Evolutionary conservation across 2,888 invertebrate genomes (phyloP), one percentile per base, ranked within the genome.

Genomic region (Eremobia ochroleuca): DNA sequence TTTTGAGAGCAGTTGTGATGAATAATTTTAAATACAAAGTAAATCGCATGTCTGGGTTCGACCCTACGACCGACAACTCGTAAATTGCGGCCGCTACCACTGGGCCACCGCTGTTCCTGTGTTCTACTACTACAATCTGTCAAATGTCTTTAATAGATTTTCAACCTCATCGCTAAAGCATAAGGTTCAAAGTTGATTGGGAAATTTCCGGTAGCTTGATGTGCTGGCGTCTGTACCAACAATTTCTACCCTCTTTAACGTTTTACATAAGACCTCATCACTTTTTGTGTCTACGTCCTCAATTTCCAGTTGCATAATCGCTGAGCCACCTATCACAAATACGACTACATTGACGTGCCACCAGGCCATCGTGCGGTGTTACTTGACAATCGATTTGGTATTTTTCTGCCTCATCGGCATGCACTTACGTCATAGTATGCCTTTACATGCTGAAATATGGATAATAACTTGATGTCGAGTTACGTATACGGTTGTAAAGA

Each of bases 341-440:
- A 62, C n/a, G n/a, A n/a, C n/a, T n/a, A n/a, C 58, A 66, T 18
- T 85, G 37, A 71, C 85, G 72, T 86, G 76, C 52, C 21, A 75
- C 61, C 43, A 31, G 13, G 18, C 65, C 61, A 83, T 76, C 76
- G 34, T 73, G 37, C n/a, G 73, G 67, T 64, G 68, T 73, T 78
- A 70, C 67, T 67, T 77, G 77, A 67, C 77, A 80, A 82, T 87
- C 76, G 78, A 82, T 81, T 74, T 66, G 64, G 66, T 21, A 85
- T 80, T 86, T 81, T 86, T 82, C 80, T 69, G 73, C 59, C 15
- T 66, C 74, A 62, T 72, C 43, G 61, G 9, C 61, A 77, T 84
- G 74, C 77, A 61, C 37, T 78, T 73, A 75, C 76, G 71, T 78
- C 82, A 77, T 72, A 15, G 52, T 70, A 52, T 73, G 55, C 67